These are phyloP conservation scores for Trichoplusia ni DNA, from an alignment of 1,140 invertebrate genomes.

Conservation along the genomic window DNA sequence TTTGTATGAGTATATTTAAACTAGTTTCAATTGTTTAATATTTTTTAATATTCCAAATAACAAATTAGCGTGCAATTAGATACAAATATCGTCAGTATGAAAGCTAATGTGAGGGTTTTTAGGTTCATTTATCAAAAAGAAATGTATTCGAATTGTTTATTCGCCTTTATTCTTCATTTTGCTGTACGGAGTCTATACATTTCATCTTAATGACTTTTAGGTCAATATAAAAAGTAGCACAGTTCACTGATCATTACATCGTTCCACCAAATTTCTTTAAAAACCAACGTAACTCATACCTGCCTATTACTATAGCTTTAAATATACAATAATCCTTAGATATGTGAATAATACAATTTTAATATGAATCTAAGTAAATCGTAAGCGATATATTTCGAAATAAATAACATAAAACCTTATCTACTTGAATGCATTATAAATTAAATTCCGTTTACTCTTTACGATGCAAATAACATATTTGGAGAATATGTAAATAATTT, in stretches of 20 bases:
- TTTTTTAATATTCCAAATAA: too few species aligned
- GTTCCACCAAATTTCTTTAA: constrained; percentile 1
- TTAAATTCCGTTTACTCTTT: not conserved
- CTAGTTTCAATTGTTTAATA: not conserved
- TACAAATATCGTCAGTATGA: too few species aligned
- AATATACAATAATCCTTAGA: not conserved
- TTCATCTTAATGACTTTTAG: constrained; percentile 29
- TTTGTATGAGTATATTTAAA: not conserved
- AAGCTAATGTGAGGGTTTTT: too few species aligned
- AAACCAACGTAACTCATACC: not conserved
- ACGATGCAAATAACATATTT: not conserved
- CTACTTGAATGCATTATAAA: constrained; percentile 15
- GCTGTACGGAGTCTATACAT: not conserved
- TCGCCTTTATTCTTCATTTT: too few species aligned
- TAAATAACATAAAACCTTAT: constrained; percentile 6
- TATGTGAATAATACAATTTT: constrained; percentile 10
- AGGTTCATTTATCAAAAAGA: too few species aligned
- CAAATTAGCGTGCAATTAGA: not conserved
- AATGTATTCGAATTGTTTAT: too few species aligned
- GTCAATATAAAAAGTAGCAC: constrained; percentile 4
- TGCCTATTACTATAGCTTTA: not conserved
- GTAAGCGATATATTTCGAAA: not conserved
- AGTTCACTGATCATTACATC: not conserved
- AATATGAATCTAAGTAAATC: not conserved
- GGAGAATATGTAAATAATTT: not conserved